These are phyloP conservation scores for Lepidurus packardi DNA, from an alignment of 1,140 invertebrate genomes.

Conservation along the genomic window DNA sequence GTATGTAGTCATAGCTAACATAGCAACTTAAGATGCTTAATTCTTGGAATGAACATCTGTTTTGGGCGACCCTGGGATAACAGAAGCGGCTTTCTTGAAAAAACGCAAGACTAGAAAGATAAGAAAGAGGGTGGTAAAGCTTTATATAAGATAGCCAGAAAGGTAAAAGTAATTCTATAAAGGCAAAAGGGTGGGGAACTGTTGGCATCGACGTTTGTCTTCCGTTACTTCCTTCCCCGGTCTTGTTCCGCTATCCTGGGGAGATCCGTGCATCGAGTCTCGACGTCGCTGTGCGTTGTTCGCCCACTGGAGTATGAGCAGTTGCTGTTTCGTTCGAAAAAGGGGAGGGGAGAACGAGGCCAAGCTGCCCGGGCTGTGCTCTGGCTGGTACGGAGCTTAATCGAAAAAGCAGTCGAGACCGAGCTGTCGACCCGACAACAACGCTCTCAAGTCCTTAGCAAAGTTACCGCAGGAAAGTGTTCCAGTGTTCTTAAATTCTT, in stretches of 20 bases:
- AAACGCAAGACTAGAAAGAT: too few species aligned
- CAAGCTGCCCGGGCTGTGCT: neutral
- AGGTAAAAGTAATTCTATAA: neutral
- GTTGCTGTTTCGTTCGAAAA: neutral
- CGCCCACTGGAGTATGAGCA: neutral
- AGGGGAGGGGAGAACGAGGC: neutral
- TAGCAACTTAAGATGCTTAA: neutral
- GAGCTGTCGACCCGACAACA: neutral
- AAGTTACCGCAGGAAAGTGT: too few species aligned
- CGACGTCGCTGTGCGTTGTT: neutral
- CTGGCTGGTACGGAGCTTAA: conserved; percentile 7
- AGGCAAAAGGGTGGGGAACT: neutral
- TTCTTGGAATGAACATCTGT: too few species aligned
- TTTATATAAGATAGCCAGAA: too few species aligned
- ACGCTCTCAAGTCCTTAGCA: neutral
- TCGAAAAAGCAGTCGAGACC: neutral
- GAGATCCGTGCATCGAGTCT: neutral
- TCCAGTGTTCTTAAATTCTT: too few species aligned
- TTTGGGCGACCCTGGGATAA: too few species aligned
- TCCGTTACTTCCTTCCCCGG: conserved; percentile 7
- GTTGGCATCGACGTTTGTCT: neutral
- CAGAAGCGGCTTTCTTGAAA: too few species aligned
- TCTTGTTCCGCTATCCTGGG: neutral
- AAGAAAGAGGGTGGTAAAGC: too few species aligned
- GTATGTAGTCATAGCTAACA: neutral